Evolutionary conservation across 2,888 invertebrate genomes (phyloP), one percentile per base, ranked within the genome.

Genomic region (Drosophila imparisetae): DNA sequence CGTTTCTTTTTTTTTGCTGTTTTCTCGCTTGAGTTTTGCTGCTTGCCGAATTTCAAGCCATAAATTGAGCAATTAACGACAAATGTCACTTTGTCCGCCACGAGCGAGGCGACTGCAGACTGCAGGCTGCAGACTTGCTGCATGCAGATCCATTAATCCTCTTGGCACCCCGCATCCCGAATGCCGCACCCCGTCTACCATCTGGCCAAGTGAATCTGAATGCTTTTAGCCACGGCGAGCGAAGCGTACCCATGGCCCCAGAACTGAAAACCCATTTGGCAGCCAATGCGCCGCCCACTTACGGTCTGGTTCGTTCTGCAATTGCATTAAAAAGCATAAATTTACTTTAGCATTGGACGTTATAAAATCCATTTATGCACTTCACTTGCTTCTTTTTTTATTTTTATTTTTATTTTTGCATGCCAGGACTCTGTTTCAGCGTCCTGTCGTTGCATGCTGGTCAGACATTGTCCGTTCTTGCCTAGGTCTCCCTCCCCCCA

Each of bases 341-440:
- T 87, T 87, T 87, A 89, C 89, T 90, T 90, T 90, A 86, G 80
- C 79, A 88, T 81, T 80, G 80, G 84, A 89, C 88, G 86, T 83
- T 84, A 90, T 86, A 90, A 90, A 89, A 87, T 90, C 89, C 90
- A 87, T 87, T 87, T 87, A 89, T 87, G 87, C 87, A 90, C 87
- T 87, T 90, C 90, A 86, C 87, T 90, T 86, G 89, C 89, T 74
- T 49, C 69, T 66, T 42, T 50, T 42, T 36, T 40, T 52, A 52
- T 48, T 59, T 32, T 40, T 52, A 34, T 62, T 36, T 50, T 50
- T 48, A 45, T 62, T 57, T 70, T 65, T 66, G 52, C 50, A 27
- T 32, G 62, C 38, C 58, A 59, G 72, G 36, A 63, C 67, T 67
- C 38, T 18, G 38, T 10, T 54, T 21, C 11, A 21, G 38, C 27